Base-by-base conservation (phyloP, 1,140 invertebrate genomes). In the Nasonia giraulti region DNA sequence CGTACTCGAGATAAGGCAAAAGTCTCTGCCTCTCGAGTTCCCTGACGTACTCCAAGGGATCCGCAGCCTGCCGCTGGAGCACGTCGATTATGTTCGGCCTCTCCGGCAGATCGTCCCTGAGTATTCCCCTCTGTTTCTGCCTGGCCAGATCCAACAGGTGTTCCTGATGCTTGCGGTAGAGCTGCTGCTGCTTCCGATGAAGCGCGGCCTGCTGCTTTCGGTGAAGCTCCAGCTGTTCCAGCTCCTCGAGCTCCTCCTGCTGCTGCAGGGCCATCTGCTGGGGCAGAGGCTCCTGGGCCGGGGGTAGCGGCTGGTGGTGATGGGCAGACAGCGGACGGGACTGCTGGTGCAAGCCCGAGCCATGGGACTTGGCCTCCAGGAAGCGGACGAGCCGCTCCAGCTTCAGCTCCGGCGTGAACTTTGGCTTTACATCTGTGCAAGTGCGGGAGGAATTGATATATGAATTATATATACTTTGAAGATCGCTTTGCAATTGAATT, bases 361-460 rank as follows among this genome's bases (percentile, higher is more conserved):
- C 84, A 27, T 83, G 88, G 31, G 77, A 86, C 33, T 89, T 87
- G 8, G 81, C 47, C 66, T 90, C 88, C n/a, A 92, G 55, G 44
- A 90, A 90, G 4, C 87, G 87, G 12, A 87, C 84, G 27, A 92
- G 27, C 55, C 90, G 84, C 55, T 90, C 88, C 4, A 92, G 78
- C 12, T 85, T 88, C 8, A 89, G 80, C 55, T 90, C 89, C 14
- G 90, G 87, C 68, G 89, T 80, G 55, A 86, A 84, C 50, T 90
- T 89, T 40, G 89, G 80, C 17, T 88, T 85, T 69, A 87, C 88
- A 89, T 92, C 91, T 79, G 50, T 37, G 20, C 2, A 7, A 8
- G 47, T 20, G n/a, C 12, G 23, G 40, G 40, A 44, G 40, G 40
- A 44, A 37, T 37, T 37, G 33, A 37, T 37, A 4, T 27, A 27